A percentile compares a stretch with the other conserved stretches of the same genome.
Conservation (phyloP, 2,113 vertebrate species). For the Podocnemis expansa region DNA sequence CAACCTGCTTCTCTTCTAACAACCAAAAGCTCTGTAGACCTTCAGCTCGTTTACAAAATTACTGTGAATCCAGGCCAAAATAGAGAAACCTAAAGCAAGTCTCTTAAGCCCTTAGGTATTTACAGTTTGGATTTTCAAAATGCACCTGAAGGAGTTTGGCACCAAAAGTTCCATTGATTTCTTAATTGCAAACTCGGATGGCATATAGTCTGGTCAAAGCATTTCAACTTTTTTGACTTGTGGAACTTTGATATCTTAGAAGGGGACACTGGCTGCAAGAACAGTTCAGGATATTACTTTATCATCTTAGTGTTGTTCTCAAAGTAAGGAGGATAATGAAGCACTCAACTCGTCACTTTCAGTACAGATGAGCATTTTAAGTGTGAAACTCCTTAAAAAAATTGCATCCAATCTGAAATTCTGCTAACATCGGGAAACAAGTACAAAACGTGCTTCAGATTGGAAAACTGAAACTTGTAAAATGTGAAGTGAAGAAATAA, state of each 20-base stretch:
- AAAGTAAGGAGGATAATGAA: neutral
- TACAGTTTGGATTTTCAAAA: neutral
- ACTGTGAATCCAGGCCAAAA: neutral
- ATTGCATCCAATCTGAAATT: neutral
- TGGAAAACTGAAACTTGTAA: neutral
- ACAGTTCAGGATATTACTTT: neutral
- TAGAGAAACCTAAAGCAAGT: neutral
- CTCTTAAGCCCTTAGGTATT: neutral
- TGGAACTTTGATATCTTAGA: accelerated
- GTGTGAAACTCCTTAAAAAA: neutral
- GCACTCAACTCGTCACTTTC: neutral
- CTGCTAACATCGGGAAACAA: neutral
- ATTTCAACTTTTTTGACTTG: neutral
- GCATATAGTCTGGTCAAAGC: accelerated
- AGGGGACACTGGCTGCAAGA: accelerated
- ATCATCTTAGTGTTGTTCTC: accelerated
- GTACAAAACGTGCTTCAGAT: accelerated
- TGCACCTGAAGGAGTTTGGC: neutral
- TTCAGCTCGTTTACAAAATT: neutral
- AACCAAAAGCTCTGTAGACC: neutral
- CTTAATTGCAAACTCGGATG: neutral
- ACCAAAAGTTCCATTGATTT: neutral
- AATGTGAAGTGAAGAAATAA: neutral
- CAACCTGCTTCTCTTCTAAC: neutral
- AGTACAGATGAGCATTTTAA: neutral